Evolutionary conservation across 1,140 invertebrate species (phyloP).

Genomic region (Paracyclopina nana): DNA sequence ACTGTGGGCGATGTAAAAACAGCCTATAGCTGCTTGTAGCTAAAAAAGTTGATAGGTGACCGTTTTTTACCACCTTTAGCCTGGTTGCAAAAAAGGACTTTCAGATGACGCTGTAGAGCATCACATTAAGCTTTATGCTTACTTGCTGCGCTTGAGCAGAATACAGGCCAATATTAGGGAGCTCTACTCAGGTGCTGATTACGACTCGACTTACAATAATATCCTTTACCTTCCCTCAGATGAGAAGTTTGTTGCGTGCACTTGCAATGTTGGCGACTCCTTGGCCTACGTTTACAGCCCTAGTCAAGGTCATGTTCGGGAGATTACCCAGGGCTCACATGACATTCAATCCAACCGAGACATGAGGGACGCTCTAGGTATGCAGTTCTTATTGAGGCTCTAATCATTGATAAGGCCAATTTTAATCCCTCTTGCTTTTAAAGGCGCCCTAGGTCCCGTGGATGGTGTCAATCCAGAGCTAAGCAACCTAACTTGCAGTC

Average conservation of each 20-base stretch:
- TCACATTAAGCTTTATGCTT: no score
- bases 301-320: slow-evolving; percentile 1
- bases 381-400: not conserved
- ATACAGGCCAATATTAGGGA: no score
- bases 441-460: slow-evolving; percentile 59
- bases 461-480: slow-evolving; percentile 71
- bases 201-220: no score
- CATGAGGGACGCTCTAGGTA: slow-evolving; percentile 63
- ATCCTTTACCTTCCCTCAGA: no score
- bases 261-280: slow-evolving; percentile 77
- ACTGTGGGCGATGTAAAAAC: no score
- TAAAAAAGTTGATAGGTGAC: no score
- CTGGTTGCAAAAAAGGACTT: no score
- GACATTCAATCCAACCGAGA: slow-evolving; percentile 68
- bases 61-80: no score
- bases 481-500: slow-evolving; percentile 68
- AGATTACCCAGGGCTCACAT: slow-evolving; percentile 43
- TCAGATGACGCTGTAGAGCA: no score
- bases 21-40: no score
- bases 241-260: slow-evolving; percentile 53
- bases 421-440: not conserved
- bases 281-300: slow-evolving; percentile 63
- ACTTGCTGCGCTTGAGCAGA: no score
- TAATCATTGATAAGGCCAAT: not conserved
- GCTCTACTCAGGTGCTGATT: no score